Evolutionary conservation across 2,888 invertebrate species (phyloP), one percentile per base, ranked within the genome.

Genomic region (Didymodactylos carnosus): DNA sequence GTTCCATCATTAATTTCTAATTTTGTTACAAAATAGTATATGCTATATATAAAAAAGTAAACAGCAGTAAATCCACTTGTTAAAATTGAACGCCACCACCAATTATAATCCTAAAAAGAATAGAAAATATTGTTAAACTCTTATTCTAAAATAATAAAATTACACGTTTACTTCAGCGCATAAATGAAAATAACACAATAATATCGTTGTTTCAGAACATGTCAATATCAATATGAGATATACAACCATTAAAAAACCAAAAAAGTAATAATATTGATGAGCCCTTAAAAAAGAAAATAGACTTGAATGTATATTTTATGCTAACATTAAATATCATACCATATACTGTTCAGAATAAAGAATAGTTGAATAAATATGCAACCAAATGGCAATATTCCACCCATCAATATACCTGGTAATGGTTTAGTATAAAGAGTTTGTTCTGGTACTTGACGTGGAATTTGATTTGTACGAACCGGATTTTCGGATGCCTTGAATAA

Each of bases 61-160:
- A 92, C 89, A 4, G 95, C 91, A 0, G 97, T 97, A 83, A 94
- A 97, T 41, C 97, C 97, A 39, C 93, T 92, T 71, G 95, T 95
- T 77, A 98, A 87, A 86, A 95, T 99, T 75, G 92, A 92, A 72
- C 94, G 87, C 92, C 92, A 92, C 92, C 92, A 92, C 98, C 98
- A 98, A 84, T 95, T 94, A 84, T 99, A 98, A 85, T 99, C 97
- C 87, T 62, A 62, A 19, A 35, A 62, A 10, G n/a, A n/a, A n/a
- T n/a, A n/a, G n/a, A 2, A 62, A 19, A 35, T 1, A 23, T 25
- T 49, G 13, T 13, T 25, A 7, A 10, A n/a, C 7, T 5, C 8
- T 23, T n/a, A 49, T 23, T 23, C 41, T 41, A 10, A 4, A 23
- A 3, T 23, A 49, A 23, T 23, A 10, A 6, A 23, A 23, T n/a